These are phyloP conservation scores for Odontocolon sp. DNA, from an alignment of 2,888 invertebrate genomes.

Conservation along the genomic window DNA sequence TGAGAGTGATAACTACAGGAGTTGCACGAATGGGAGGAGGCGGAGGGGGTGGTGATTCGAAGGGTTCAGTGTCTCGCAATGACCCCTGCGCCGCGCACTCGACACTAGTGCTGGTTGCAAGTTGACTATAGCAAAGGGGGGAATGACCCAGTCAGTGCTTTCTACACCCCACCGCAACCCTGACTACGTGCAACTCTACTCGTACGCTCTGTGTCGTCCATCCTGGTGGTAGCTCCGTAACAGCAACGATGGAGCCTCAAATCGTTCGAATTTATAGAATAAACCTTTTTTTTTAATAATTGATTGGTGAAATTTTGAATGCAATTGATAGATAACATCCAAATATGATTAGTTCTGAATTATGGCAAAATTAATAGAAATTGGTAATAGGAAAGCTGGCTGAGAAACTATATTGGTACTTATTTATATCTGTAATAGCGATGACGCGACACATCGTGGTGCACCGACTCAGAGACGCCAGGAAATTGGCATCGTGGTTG, in stretches of 20 bases:
- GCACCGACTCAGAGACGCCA: conserved; percentile 52
- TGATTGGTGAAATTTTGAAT: too few relatives aligned
- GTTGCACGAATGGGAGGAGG: conserved; percentile 31
- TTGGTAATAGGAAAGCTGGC: too few relatives aligned
- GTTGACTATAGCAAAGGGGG: conserved; percentile 64
- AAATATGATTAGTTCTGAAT: too few relatives aligned
- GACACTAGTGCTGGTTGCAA: conserved; percentile 49
- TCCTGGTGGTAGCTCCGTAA: conserved; percentile 29
- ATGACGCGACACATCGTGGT: not conserved
- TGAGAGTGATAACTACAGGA: conserved; percentile 20
- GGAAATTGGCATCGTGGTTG: conserved; percentile 60
- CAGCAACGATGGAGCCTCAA: too few relatives aligned
- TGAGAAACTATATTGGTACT: too few relatives aligned
- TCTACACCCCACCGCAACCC: conserved; percentile 57
- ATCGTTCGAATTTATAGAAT: too few relatives aligned
- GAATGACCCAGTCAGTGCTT: conserved; percentile 76
- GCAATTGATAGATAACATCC: too few relatives aligned
- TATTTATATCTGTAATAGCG: not conserved
- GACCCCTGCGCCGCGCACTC: conserved; percentile 69
- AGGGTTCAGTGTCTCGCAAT: conserved; percentile 78
- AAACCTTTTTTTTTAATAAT: too few relatives aligned
- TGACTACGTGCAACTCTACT: too few relatives aligned
- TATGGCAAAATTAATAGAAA: too few relatives aligned
- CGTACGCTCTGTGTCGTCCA: conserved; percentile 53
- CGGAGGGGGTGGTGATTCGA: conserved; percentile 68